These are phyloP conservation scores for Holocentrus rufus DNA, from an alignment of 2,797 vertebrate genomes.

Conservation along the genomic window DNA sequence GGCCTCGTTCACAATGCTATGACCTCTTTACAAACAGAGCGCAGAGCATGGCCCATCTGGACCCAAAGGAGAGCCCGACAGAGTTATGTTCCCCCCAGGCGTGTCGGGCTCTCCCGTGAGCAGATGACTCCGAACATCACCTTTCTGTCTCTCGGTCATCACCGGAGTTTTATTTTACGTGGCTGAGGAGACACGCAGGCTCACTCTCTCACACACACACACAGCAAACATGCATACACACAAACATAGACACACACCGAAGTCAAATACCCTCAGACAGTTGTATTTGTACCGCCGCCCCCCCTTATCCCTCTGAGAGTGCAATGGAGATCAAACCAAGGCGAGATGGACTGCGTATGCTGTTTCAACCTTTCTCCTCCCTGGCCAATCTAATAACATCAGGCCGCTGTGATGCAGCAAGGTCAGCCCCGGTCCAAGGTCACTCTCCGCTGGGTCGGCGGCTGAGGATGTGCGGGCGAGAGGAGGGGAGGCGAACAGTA, in stretches of 20 bases:
- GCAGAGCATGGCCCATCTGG: constrained; percentile 45
- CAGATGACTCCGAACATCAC: constrained; percentile 62
- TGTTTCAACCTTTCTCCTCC: constrained; percentile 75
- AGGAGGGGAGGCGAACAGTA: constrained; percentile 8
- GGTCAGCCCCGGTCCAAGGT: constrained; percentile 78
- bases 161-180: constrained; percentile 33
- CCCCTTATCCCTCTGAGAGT: constrained; percentile 66
- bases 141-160: constrained; percentile 44
- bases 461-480: constrained; percentile 45
- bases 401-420: constrained; percentile 71
- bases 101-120: constrained; percentile 52
- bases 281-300: constrained; percentile 65
- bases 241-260: constrained; percentile 40
- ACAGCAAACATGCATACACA: constrained; percentile 36
- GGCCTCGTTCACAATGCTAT: constrained; percentile 63
- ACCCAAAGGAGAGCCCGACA: constrained; percentile 58
- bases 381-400: constrained; percentile 79
- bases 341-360: constrained; percentile 58
- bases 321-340: constrained; percentile 60
- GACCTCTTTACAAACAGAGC: constrained; percentile 74
- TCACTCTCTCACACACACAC: constrained; percentile 7
- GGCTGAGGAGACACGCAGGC: constrained; percentile 35
- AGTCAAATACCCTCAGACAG: constrained; percentile 72
- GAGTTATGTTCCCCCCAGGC: constrained; percentile 59
- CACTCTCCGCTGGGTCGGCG: constrained; percentile 59